Conservation (phyloP, 2,113 vertebrate species). For the Silurus asotus region DNA sequence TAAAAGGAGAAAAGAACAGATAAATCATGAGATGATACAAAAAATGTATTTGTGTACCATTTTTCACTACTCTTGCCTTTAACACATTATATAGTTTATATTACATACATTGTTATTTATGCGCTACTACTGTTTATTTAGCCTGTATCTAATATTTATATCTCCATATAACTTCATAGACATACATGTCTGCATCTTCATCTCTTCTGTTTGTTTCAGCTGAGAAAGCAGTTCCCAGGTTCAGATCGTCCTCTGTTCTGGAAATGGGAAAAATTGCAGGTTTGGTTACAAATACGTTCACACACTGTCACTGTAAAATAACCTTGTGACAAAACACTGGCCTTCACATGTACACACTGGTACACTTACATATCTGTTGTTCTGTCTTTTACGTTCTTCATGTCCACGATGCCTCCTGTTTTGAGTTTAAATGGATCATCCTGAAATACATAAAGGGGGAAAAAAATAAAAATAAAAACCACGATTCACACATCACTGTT, state of each 20-base stretch:
- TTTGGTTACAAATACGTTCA: not conserved
- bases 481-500: not conserved
- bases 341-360: not conserved
- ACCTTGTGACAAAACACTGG: not conserved
- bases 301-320: not conserved
- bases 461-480: not conserved
- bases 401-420: slow-evolving; percentile 93
- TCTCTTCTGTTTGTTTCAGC: slow-evolving; percentile 96
- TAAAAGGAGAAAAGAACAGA: slow-evolving; percentile 55
- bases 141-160: not conserved
- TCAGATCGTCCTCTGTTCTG: slow-evolving; percentile 92
- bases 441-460: slow-evolving; percentile 63
- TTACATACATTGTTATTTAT: too few relatives aligned
- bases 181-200: slow-evolving; percentile 97
- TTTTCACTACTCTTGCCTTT: not conserved
- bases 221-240: slow-evolving; percentile 94
- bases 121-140: not conserved
- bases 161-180: slow-evolving; percentile 9
- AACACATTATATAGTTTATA: too few relatives aligned
- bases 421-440: slow-evolving; percentile 96
- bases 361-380: slow-evolving; percentile 85
- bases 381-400: slow-evolving; percentile 96
- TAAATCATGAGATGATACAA: not conserved
- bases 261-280: not conserved
- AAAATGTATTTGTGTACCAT: not conserved